Evolutionary conservation across 2,888 invertebrate genomes (phyloP).

Genomic region (Campoletis raptor): DNA sequence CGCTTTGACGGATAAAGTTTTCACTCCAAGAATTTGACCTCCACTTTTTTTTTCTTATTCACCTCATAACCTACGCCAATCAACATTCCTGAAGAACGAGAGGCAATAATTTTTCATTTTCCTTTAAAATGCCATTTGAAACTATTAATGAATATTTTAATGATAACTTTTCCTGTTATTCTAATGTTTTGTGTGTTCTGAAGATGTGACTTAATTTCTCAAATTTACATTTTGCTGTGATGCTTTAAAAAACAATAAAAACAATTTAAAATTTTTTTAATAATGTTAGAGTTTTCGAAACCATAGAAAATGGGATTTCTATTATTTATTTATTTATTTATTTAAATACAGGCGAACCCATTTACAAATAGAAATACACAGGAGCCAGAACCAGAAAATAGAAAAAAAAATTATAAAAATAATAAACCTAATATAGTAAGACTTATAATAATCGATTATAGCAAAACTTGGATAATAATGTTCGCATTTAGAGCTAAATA

Average conservation of each 20-base stretch:
- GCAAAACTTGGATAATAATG: neutral
- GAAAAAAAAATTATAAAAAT: too few species aligned
- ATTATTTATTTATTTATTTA: too few species aligned
- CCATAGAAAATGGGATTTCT: neutral
- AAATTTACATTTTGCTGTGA: neutral
- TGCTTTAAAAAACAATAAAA: neutral
- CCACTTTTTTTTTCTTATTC: neutral
- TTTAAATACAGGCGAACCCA: too few species aligned
- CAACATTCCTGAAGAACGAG: constrained; percentile 21
- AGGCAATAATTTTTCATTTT: neutral
- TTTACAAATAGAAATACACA: too few species aligned
- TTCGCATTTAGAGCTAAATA: neutral
- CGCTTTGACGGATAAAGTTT: constrained; percentile 57
- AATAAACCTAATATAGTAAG: too few species aligned
- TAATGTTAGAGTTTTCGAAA: neutral
- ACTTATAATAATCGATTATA: too few species aligned
- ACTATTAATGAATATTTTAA: neutral
- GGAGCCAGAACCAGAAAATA: too few species aligned
- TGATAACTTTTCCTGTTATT: neutral
- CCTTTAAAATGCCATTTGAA: neutral
- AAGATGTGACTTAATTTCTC: neutral
- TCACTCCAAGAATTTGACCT: constrained; percentile 21
- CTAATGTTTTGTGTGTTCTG: too few species aligned
- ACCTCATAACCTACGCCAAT: constrained; percentile 15
- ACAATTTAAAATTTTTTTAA: neutral